Base-by-base conservation (phyloP, 53 echinoderm and acorn worm genomes). In the Echinarachnius parma region DNA sequence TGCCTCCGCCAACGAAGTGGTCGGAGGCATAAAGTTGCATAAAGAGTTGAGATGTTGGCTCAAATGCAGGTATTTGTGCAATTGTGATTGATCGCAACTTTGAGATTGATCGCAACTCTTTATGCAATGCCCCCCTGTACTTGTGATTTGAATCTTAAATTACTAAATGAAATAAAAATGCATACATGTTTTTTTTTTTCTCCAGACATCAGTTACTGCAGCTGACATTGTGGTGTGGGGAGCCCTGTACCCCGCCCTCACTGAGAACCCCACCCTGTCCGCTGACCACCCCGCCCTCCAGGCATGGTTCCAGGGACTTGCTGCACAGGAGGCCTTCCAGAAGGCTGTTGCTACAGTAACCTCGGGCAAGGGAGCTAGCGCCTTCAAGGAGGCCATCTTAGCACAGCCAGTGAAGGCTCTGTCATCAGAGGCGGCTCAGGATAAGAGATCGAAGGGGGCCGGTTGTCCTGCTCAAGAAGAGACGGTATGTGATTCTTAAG, bases 161-260 rank as follows among this genome's bases (percentile, higher is more conserved):
- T n/a, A n/a, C n/a, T n/a, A n/a, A n/a, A n/a, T n/a, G n/a, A n/a
- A n/a, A n/a, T n/a, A n/a, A n/a, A n/a, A n/a, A n/a, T n/a, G n/a
- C n/a, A n/a, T n/a, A n/a, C n/a, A n/a, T n/a, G n/a, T n/a, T n/a
- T n/a, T n/a, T n/a, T n/a, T n/a, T 9, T 13, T 9, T 46, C 47
- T 19, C 0, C 45, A 90, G 93, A 58, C 86, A 24, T 23, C 21
- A 0, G 9, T 86, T 16, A 72, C 81, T 11, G 93, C 84, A 21
- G 93, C 89, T 35, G 93, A 93, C 39, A 81, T 93, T 35, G 64
- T 82, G 9, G 42, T 90, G 1, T 93, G 86, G 90, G 61, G 81
- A 37, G 93, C 93, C 75, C 64, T 89, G 66, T 90, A 86, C 80
- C 93, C 93, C 64, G 81, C 86, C 9, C 25, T 72, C 19, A 64